Base-by-base conservation (phyloP, 2,888 invertebrate genomes). In the Caradrina clavipalpis region DNA sequence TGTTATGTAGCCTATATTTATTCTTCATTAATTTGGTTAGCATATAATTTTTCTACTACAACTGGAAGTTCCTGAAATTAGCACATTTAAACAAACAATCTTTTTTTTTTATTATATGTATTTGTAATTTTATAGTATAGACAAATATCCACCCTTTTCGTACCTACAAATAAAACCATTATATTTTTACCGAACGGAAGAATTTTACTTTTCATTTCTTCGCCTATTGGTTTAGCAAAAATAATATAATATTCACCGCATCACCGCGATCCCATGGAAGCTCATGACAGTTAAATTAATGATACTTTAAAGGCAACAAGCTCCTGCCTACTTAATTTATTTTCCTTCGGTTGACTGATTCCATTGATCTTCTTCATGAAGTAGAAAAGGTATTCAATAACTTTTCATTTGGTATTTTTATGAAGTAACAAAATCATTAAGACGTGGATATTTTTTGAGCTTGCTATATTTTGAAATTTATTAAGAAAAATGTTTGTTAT, bases 221-320 rank as follows among this genome's bases (percentile, higher is more conserved):
- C n/a, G 13, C 21, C 26, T 19, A 35, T 54, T 49, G 4, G 2
- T 19, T 69, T 58, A 50, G 19, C n/a, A 72, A 50, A 69, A 59
- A 64, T 70, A 69, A 61, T 51, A 63, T 45, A 26, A 69, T 76
- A 73, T 78, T 69, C 58, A 70, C 63, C 54, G 49, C 59, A 66
- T 62, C 58, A 51, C 51, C 56, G 58, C 53, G 56, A 47, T 61
- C 61, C 58, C 60, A 70, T 70, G 65, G 60, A 80, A 76, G 60
- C 68, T 50, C 70, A 65, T 73, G 82, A 82, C 82, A 83, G 69
- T 73, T 73, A 78, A 82, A 82, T 82, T 81, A 82, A 83, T 83
- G 79, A 82, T 76, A 70, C 69, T 76, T 67, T 58, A 74, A 73
- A 79, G 82, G 81, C 79, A 83, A 78, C 81, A 73, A 83, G 80